A percentile compares a stretch with the other conserved stretches of the same genome.
phyloP scores from a whole-genome alignment of 2,797 vertebrate genomes.

The Bradypus variegatus region DNA sequence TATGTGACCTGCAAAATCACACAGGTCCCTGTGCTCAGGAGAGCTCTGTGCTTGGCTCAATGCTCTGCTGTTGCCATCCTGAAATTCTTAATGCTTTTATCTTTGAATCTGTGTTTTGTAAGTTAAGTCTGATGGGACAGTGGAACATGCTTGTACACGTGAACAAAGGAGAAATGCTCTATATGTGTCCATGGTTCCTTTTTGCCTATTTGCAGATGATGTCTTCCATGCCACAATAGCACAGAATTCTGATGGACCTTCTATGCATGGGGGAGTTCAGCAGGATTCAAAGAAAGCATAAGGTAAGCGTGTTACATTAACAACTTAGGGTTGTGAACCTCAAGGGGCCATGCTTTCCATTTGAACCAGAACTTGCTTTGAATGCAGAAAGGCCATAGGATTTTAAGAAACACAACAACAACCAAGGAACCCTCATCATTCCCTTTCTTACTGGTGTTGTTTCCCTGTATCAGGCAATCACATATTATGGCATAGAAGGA shows the following conservation, averaged over 20 bases:
- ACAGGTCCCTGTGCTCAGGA: neutral
- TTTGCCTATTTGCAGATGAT: too few relatives aligned
- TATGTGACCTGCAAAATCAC: too few relatives aligned
- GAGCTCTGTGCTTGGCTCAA: neutral
- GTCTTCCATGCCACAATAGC: neutral
- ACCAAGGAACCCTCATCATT: neutral
- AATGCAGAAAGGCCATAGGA: neutral
- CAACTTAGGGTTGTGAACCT: neutral
- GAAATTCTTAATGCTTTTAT: neutral
- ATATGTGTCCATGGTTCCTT: neutral
- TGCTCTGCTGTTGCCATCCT: neutral
- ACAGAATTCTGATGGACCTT: neutral
- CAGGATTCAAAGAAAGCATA: neutral
- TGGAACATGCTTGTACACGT: accelerated
- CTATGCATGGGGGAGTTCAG: too few relatives aligned
- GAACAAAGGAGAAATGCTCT: neutral
- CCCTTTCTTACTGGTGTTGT: neutral
- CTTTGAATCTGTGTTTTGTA: neutral
- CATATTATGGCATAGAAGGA: neutral
- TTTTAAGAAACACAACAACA: neutral
- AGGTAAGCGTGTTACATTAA: neutral
- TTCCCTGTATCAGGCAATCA: neutral
- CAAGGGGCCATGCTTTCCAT: neutral
- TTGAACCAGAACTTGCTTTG: neutral
- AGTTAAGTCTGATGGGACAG: neutral